Base-by-base conservation (phyloP, 2,113 vertebrate genomes). In the Origma solitaria region DNA sequence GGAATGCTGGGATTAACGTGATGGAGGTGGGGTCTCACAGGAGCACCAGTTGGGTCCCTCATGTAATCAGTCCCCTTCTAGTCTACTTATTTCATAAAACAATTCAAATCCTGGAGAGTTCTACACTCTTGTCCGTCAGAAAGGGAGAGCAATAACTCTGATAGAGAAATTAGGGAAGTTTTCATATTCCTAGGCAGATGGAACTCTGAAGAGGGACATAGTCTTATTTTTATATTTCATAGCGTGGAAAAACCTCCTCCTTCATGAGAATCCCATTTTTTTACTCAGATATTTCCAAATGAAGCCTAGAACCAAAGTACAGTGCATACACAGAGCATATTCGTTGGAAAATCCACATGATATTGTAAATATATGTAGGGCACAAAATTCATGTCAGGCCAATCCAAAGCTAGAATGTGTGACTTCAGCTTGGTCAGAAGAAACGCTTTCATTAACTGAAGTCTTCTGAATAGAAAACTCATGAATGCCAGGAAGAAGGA, bases 21-120 rank as follows among this genome's bases (percentile, higher is more conserved):
- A 13, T 12, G 12, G 35, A 75, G 28, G 4, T 21, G 16, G 37
- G 4, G 14, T 93, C 23, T 81, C 37, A 60, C 5, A 20, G 20
- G 11, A 73, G 21, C 51, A 33, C 15, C 0, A 0, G 16, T 31
- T 66, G 33, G 15, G 13, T 72, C 21, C 30, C 12, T 75, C 20
- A 13, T 45, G 20, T 57, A 37, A 35, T 65, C n/a, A 25, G 2
- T 73, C 23, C 10, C 17, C 10, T 81, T 76, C 2, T 54, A 15
- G 13, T 44, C 22, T 35, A 3, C 10, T 56, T 12, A 37, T 70
- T 38, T 56, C 5, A 0, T 53, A 27, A 53, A 33, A 47, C 11
- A 22, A 0, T 60, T 10, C 33, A 81, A 51, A 27, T 62, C 47
- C 47, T 24, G 22, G 22, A 49, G 22, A 22, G 47, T 49, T 49